Evolutionary conservation across 2,888 invertebrate genomes (phyloP).

Genomic region (Neoascia interrupta): DNA sequence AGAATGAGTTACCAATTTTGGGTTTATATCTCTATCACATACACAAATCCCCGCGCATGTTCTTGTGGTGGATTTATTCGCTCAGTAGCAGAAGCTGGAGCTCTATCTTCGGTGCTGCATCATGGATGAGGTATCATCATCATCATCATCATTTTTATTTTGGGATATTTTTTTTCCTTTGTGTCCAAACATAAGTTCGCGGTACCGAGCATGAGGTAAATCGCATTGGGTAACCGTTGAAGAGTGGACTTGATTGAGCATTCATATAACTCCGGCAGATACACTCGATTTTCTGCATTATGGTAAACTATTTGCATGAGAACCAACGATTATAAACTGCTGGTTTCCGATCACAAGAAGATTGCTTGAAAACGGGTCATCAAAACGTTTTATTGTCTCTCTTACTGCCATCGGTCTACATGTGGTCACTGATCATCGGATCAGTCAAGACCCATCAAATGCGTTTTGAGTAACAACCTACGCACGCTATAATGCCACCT

Average conservation of each 20-base stretch:
- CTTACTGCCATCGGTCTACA: no score
- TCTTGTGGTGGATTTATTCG: conserved; percentile 18
- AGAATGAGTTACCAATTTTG: conserved; percentile 79
- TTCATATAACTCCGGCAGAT: conserved; percentile 61
- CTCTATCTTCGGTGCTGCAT: conserved; percentile 16
- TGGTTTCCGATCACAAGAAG: no score
- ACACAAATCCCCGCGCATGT: conserved; percentile 55
- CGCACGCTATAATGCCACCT: neutral
- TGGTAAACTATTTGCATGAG: conserved; percentile 63
- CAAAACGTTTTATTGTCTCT: neutral
- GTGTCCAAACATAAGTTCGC: conserved; percentile 27
- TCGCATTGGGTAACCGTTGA: neutral
- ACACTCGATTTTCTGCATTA: conserved; percentile 67
- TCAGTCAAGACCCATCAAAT: neutral
- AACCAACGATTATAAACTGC: no score
- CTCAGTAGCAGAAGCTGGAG: conserved; percentile 52
- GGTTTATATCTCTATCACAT: conserved; percentile 78
- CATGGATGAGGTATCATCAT: neutral
- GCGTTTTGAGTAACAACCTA: neutral
- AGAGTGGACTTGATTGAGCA: conserved; percentile 65
- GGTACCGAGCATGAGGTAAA: neutral
- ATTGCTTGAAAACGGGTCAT: no score
- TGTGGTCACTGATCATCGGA: no score
- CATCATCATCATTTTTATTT: conserved; percentile 30
- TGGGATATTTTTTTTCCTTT: conserved; percentile 14